Conservation (phyloP, 2,797 vertebrate species). For the Neopelma chrysocephalum region DNA sequence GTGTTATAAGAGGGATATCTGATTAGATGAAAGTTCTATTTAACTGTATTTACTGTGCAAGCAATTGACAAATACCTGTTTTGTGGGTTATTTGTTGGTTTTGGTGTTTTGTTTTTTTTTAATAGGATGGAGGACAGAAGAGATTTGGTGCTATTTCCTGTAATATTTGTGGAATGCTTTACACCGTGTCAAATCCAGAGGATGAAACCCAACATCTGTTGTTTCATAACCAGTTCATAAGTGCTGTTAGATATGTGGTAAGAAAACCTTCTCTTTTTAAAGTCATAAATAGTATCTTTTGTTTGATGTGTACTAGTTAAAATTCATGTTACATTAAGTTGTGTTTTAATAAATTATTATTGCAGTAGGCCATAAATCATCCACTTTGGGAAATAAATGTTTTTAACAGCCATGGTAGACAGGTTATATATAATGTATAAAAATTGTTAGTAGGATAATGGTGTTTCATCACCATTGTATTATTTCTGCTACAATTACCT, state of each 20-base stretch:
- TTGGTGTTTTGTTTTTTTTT: neutral
- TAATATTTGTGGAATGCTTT: conserved; percentile 96
- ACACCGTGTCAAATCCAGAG: conserved; percentile 92
- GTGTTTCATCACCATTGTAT: neutral
- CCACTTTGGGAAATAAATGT: neutral
- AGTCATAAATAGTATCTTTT: neutral
- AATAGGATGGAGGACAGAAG: conserved; percentile 92
- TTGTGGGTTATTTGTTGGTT: neutral
- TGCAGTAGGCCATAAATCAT: neutral
- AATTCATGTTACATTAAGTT: neutral
- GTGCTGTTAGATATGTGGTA: conserved; percentile 99
- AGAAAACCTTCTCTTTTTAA: conserved; percentile 67
- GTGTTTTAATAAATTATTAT: neutral
- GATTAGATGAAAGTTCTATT: neutral
- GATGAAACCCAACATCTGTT: conserved; percentile 97
- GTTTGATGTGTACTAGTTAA: neutral
- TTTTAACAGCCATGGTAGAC: neutral
- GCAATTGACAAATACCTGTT: neutral
- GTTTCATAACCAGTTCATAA: conserved; percentile 98
- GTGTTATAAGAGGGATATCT: neutral
- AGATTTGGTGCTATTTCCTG: conserved; percentile 94
- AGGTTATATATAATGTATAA: neutral
- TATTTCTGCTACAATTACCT: neutral
- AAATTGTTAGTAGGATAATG: neutral
- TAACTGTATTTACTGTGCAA: neutral